Evolutionary conservation across 2,797 vertebrate species (phyloP).

Genomic region (Melanotaenia trifasciata): DNA sequence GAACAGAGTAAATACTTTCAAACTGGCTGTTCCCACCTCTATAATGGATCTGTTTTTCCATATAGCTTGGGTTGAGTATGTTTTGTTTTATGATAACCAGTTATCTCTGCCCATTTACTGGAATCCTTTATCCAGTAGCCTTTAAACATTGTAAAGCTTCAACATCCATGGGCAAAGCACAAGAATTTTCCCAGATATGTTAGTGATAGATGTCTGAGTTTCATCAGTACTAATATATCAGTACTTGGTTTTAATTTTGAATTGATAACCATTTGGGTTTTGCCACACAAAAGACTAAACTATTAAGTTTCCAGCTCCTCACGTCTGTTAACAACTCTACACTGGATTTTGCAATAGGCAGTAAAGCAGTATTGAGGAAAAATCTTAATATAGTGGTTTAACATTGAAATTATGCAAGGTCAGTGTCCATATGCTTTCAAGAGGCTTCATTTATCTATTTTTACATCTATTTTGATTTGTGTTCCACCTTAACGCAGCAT

Average conservation of each 20-base stretch:
- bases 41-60: neutral
- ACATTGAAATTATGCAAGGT: neutral
- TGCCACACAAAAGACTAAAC: neutral
- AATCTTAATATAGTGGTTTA: neutral
- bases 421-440: neutral
- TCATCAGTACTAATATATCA: neutral
- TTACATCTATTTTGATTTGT: slow-evolving; percentile 10
- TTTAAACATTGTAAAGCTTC: neutral
- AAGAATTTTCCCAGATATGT: neutral
- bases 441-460: neutral
- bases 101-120: neutral
- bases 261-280: neutral
- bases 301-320: neutral
- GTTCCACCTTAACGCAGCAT: neutral
- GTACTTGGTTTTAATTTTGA: neutral
- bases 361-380: too few relatives aligned
- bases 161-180: neutral
- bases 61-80: neutral
- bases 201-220: neutral
- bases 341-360: too few relatives aligned
- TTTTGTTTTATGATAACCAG: neutral
- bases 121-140: neutral
- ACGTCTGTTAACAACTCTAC: neutral
- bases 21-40: neutral
- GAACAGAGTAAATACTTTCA: neutral